These are phyloP conservation scores for Macroramphosus scolopax DNA, from an alignment of 2,797 vertebrate genomes.

Conservation along the genomic window DNA sequence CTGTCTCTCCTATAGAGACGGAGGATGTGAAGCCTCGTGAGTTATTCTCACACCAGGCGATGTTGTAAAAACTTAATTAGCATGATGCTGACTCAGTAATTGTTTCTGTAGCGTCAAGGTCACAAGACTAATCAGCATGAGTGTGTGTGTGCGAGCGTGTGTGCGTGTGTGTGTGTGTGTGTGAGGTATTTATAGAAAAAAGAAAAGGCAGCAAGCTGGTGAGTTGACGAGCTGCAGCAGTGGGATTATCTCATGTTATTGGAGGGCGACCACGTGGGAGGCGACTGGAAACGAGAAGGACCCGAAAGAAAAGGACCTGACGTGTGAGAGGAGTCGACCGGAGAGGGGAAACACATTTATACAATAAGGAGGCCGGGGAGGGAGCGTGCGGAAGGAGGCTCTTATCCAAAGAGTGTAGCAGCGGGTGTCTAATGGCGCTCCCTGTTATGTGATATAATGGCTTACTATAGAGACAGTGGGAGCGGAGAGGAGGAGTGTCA, in stretches of 20 bases:
- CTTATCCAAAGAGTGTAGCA: constrained; percentile 20
- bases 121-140: constrained; percentile 40
- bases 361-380: constrained; percentile 3
- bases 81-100: constrained; percentile 52
- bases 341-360: neutral
- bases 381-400: constrained; percentile 4
- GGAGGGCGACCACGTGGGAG: constrained; percentile 1
- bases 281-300: neutral
- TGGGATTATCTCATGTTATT: constrained; percentile 7
- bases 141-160: neutral
- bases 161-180: neutral
- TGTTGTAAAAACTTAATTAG: constrained; percentile 43
- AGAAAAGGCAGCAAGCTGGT: constrained; percentile 12
- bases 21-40: neutral
- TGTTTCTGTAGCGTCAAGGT: constrained; percentile 55
- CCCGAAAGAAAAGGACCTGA: neutral
- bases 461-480: constrained; percentile 26
- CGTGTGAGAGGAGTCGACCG: neutral
- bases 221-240: constrained; percentile 9
- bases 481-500: constrained; percentile 17
- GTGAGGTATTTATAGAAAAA: constrained; percentile 21
- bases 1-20: neutral
- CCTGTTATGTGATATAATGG: constrained; percentile 35
- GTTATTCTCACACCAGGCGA: constrained; percentile 13
- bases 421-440: constrained; percentile 28